Evolutionary conservation across 2,113 vertebrate genomes (phyloP).

Genomic region (Stictonetta naevosa): DNA sequence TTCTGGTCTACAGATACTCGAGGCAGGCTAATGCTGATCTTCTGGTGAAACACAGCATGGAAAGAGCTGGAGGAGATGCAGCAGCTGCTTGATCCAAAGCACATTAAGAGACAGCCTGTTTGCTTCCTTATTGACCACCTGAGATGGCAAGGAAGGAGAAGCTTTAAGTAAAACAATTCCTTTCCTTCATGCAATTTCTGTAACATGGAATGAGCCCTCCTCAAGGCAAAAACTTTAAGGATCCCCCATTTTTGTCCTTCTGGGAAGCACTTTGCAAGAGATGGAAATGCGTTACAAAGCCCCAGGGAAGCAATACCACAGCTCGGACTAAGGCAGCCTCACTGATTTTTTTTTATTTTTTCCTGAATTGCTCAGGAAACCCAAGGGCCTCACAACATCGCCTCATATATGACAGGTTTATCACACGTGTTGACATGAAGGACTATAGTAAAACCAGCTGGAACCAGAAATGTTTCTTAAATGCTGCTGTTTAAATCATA

Average conservation of each 20-base stretch:
- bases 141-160: background rate
- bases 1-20: background rate
- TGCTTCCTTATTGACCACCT: background rate
- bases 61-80: background rate
- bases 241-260: background rate
- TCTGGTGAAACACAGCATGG: background rate
- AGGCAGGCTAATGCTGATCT: background rate
- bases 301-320: background rate
- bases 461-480: background rate
- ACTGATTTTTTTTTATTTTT: background rate
- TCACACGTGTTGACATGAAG: background rate
- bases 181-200: background rate
- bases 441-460: background rate
- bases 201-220: background rate
- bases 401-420: background rate
- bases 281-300: background rate
- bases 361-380: background rate
- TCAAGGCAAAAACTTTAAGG: background rate
- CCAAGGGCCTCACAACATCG: background rate
- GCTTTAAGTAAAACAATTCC: background rate
- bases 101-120: background rate
- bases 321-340: background rate
- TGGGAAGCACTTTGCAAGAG: background rate
- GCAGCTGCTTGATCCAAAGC: background rate
- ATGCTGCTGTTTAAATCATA: background rate